Base-by-base conservation (phyloP, 1,140 invertebrate species). In the Drosophila ogumai region DNA sequence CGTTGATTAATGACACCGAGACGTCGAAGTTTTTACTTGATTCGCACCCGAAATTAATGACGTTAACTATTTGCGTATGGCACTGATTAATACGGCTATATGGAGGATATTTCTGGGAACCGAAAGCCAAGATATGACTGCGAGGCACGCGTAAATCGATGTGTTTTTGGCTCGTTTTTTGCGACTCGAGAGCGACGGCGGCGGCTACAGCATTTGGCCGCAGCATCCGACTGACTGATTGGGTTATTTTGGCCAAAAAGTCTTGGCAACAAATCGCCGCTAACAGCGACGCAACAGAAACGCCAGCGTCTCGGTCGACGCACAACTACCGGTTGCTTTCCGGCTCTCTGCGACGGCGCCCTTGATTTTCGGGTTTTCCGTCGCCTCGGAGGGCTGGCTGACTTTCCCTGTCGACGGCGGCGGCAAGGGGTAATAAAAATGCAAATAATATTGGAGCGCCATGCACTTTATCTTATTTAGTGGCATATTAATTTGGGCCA, bases 381-480 rank as follows among this genome's bases (percentile, higher is more conserved):
- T 1, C 31, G 28, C 50, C 12, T 28, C 7, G 38, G 8, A 19
- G 40, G 68, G 50, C 17, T 46, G 25, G 15, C n/a, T 31, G 15
- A 8, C 46, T 36, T 36, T 36, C 19, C 44, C n/a, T 41, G 22
- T 47, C 12, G 44, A 25, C 10, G 25, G 31, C 41, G 44, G 17
- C 36, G 52, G 13, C 47, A 43, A 74, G 60, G 47, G 74, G 55
- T 50, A 58, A 79, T 72, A 68, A 82, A 86, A 86, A 88, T 86
- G 82, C 79, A 86, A 86, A 86, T 86, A 67, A 58, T 74, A 75
- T 78, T 59, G 73, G 58, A 75, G 79, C 46, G 41, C 69, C 82
- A 79, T 82, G 79, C 79, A 86, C 54, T 86, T 88, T 88, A 82
- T 86, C 84, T 86, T 88, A 82, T 86, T 86, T 86, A 87, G 75